Evolutionary conservation across 2,797 vertebrate genomes (phyloP).

Genomic region (Odontamblyopus rebecca): DNA sequence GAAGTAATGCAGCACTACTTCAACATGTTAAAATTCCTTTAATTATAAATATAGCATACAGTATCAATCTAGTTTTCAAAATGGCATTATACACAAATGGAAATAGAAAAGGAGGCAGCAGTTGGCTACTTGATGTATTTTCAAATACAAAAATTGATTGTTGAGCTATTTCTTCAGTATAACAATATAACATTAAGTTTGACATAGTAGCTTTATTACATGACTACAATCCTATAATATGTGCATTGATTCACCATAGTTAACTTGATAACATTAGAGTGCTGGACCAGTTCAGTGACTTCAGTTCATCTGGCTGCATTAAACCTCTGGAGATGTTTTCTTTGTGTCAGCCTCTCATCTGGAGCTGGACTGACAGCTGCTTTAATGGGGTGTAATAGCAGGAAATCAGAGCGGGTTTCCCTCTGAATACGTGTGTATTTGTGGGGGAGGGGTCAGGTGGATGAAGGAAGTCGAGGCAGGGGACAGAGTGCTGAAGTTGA

Average conservation of each 20-base stretch:
- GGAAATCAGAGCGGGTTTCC: constrained; percentile 81
- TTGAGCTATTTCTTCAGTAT: background rate
- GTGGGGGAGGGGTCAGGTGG: constrained; percentile 23
- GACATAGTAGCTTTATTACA: too few species aligned
- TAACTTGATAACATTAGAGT: constrained; percentile 55
- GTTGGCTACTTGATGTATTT: background rate
- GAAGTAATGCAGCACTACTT: too few species aligned
- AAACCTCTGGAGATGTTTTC: constrained; percentile 71
- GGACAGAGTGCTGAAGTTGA: constrained; percentile 68
- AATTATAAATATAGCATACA: too few species aligned
- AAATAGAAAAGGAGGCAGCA: background rate
- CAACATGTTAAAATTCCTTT: too few species aligned
- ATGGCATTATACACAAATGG: too few species aligned
- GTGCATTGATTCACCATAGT: constrained; percentile 18
- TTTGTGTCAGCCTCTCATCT: constrained; percentile 80
- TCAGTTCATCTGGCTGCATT: constrained; percentile 55
- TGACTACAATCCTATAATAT: background rate
- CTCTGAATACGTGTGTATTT: constrained; percentile 51
- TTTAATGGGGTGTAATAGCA: constrained; percentile 82
- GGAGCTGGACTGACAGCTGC: constrained; percentile 78
- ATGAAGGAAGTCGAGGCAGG: constrained; percentile 24
- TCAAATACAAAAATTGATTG: background rate
- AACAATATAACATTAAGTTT: background rate
- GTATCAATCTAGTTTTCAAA: too few species aligned
- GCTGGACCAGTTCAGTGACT: constrained; percentile 43